Evolutionary conservation across 2,113 vertebrate species (phyloP).

Genomic region (Chloroceryle aenea): DNA sequence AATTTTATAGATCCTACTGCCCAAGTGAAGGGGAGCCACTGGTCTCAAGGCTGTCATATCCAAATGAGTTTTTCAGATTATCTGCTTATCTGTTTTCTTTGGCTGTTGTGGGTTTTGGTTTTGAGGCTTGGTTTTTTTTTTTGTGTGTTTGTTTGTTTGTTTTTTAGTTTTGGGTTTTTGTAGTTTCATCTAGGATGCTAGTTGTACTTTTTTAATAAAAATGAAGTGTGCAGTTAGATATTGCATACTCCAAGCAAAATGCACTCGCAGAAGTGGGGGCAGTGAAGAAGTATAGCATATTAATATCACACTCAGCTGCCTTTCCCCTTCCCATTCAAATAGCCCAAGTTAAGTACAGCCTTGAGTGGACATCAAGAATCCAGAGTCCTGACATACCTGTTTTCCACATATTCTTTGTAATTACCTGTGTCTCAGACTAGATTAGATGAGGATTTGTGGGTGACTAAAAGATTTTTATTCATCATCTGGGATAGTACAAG

Average conservation of each 20-base stretch:
- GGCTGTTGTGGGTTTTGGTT: no score
- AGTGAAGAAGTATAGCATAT: background rate
- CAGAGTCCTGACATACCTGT: background rate
- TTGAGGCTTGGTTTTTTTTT: no score
- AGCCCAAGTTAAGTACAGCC: background rate
- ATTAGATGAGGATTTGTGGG: background rate
- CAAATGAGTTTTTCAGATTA: background rate
- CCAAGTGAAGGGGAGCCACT: background rate
- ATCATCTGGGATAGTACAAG: background rate
- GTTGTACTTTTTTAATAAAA: background rate
- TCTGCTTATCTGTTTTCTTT: background rate
- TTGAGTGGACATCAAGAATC: background rate
- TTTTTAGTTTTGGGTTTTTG: background rate
- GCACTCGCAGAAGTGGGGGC: background rate
- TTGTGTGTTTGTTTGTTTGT: no score
- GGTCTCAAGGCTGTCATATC: background rate
- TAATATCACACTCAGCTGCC: rapidly evolving
- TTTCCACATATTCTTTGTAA: background rate
- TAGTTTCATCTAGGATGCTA: background rate
- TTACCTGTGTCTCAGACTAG: background rate
- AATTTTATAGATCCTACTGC: background rate
- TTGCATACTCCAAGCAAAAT: background rate
- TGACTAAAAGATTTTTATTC: background rate
- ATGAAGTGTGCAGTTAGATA: background rate
- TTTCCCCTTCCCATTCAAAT: background rate